A percentile compares a stretch with the other conserved stretches of the same genome.
Evolutionary conservation across 2,113 vertebrate species (phyloP).

Genomic region (Daphoenositta chrysoptera): DNA sequence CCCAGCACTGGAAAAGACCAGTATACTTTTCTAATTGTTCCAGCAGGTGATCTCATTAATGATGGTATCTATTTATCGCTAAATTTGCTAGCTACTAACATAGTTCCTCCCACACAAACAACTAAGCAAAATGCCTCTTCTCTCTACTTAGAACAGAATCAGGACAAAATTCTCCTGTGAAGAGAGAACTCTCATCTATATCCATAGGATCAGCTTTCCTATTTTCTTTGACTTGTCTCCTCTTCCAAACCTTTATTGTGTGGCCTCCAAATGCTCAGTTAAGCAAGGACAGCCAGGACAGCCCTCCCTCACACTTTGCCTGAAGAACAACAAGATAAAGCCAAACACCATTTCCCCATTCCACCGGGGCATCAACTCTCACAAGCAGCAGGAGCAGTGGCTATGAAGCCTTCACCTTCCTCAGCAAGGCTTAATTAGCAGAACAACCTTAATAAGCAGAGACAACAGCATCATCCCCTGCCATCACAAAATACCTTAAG

Average conservation of each 20-base stretch:
- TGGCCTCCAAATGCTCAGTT: neutral
- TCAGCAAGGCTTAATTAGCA: neutral
- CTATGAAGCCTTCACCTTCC: neutral
- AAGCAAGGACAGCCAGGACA: neutral
- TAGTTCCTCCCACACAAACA: slow-evolving; percentile 20
- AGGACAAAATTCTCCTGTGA: neutral
- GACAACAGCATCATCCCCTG: neutral
- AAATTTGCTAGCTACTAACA: neutral
- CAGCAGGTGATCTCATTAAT: neutral
- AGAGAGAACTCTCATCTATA: neutral
- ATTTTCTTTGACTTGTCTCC: neutral
- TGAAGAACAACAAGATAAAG: neutral
- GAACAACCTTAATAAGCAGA: neutral
- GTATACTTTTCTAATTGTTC: neutral
- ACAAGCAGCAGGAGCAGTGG: neutral
- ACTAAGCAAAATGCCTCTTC: neutral
- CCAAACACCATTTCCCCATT: neutral
- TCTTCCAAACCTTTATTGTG: neutral
- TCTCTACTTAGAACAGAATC: neutral
- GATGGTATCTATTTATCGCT: neutral
- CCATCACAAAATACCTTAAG: neutral
- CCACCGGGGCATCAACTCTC: fast-evolving
- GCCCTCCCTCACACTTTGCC: neutral
- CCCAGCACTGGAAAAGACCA: neutral
- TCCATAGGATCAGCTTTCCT: neutral